Percentiles rank a stretch among this genome's conserved stretches.
These are phyloP conservation scores for Podiceps cristatus DNA, from an alignment of 2,113 vertebrate genomes.

Conservation along the genomic window DNA sequence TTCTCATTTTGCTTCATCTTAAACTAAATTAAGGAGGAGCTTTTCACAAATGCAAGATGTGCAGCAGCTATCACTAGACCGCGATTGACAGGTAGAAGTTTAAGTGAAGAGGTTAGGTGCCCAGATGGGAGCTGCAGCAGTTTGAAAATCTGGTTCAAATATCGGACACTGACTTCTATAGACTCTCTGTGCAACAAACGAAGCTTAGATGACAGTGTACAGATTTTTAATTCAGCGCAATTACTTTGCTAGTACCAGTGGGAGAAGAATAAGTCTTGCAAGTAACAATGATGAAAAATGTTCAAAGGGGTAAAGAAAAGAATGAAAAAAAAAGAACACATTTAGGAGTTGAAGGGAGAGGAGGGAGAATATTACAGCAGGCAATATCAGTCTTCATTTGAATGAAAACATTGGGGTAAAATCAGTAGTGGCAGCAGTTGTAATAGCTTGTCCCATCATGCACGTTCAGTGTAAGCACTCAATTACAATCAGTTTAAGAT, in stretches of 20 bases:
- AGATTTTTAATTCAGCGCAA: background rate
- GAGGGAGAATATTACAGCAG: background rate
- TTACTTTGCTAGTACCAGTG: background rate
- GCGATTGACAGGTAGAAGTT: background rate
- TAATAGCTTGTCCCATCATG: background rate
- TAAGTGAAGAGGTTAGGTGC: background rate
- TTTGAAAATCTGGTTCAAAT: background rate
- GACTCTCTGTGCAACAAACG: too few relatives aligned
- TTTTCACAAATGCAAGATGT: background rate
- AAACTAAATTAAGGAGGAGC: background rate
- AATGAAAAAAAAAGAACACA: background rate
- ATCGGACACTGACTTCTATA: background rate
- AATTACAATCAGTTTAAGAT: background rate
- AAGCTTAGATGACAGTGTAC: background rate
- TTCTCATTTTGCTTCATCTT: background rate
- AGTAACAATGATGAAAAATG: background rate
- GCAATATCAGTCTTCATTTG: background rate
- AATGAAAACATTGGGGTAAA: background rate
- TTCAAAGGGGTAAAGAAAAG: background rate
- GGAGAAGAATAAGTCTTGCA: background rate
- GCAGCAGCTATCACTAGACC: background rate
- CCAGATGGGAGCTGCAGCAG: too few relatives aligned
- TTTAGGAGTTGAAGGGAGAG: background rate
- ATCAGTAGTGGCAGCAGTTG: background rate
- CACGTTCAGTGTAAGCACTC: background rate